Evolutionary conservation across 2,888 invertebrate genomes (phyloP).

Genomic region (Phaedon cochleariae): DNA sequence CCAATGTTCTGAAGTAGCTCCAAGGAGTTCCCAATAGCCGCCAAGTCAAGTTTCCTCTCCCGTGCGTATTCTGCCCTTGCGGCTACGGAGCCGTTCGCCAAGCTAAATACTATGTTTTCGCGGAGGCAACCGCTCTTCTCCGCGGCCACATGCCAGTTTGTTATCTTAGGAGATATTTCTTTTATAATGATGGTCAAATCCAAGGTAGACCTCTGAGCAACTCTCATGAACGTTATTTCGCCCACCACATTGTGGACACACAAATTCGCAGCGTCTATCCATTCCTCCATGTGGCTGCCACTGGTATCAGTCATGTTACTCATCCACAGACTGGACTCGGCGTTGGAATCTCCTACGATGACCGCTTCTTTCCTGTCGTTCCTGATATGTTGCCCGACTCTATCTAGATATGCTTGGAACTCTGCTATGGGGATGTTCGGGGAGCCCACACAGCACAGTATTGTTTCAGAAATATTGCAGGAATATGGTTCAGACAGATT

Average conservation of each 20-base stretch:
- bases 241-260: not conserved
- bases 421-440: constrained; percentile 4
- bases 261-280: not conserved
- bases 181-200: constrained; percentile 5
- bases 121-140: constrained; percentile 4
- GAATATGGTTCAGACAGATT: too few species aligned
- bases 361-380: not conserved
- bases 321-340: constrained; percentile 20
- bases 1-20: not conserved
- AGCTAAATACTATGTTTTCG: not conserved
- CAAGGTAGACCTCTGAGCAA: constrained; percentile 3
- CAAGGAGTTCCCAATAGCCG: not conserved
- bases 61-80: not conserved
- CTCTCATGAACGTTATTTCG: constrained; percentile 5
- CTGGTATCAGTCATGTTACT: not conserved
- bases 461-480: too few species aligned
- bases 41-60: not conserved
- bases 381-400: not conserved
- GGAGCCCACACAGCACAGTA: too few species aligned
- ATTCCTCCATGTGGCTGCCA: constrained; percentile 13
- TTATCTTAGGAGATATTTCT: not conserved
- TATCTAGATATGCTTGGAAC: not conserved
- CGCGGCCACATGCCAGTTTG: not conserved
- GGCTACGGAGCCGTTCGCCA: not conserved
- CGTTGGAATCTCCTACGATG: constrained; percentile 19